These are phyloP conservation scores for Fukomys damarensis DNA, from an alignment of 2,113 vertebrate genomes.

Conservation along the genomic window DNA sequence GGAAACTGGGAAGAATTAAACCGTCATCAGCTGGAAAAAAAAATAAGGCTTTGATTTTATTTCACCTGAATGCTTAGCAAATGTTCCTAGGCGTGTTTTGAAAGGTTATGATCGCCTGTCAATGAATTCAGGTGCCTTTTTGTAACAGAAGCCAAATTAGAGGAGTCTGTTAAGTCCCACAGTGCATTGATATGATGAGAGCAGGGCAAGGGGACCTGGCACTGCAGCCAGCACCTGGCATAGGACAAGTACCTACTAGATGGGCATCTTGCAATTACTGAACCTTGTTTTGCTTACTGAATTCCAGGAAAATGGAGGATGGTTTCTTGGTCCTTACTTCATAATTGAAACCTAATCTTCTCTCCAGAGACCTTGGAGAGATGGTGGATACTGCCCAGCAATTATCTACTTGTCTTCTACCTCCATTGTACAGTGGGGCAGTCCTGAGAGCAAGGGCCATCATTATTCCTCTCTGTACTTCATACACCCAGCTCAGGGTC, in stretches of 20 bases:
- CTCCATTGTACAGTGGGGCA: background rate
- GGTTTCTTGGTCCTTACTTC: background rate
- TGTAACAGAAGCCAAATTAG: background rate
- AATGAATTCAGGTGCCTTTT: background rate
- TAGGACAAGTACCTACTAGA: background rate
- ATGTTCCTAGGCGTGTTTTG: background rate
- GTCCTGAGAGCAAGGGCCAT: background rate
- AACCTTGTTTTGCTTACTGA: background rate
- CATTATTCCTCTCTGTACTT: background rate
- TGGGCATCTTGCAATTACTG: background rate
- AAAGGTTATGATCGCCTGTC: background rate
- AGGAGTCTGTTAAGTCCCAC: background rate
- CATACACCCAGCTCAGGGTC: background rate
- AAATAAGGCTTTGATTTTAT: slow-evolving; percentile 8
- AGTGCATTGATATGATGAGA: background rate
- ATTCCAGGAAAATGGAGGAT: background rate
- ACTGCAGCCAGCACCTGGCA: background rate
- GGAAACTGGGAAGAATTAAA: background rate
- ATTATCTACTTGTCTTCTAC: background rate
- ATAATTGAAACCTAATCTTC: background rate
- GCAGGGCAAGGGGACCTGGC: background rate
- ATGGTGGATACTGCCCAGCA: background rate
- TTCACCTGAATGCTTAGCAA: background rate
- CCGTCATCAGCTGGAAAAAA: background rate
- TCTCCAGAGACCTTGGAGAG: background rate